Evolutionary conservation across 1,140 invertebrate genomes (phyloP), one percentile per base, ranked within the genome.

Genomic region (Drosophila repleta): DNA sequence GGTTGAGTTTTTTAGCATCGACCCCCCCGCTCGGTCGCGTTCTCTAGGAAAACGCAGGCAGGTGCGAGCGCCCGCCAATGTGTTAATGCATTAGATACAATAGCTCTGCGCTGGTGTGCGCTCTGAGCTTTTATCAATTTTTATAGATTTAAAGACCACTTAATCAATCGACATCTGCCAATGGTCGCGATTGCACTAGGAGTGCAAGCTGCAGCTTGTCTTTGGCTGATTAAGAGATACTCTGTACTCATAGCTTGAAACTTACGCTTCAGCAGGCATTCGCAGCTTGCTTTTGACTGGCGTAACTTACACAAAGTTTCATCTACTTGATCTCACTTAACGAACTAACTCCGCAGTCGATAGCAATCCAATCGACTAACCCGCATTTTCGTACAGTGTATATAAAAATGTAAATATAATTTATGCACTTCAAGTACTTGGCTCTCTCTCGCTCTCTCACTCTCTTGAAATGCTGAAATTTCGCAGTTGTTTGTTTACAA

Each of bases 31-130:
- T n/a, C n/a, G n/a, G n/a, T 8, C 39, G n/a, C n/a, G 17, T 11
- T 43, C 11, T 35, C 17, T 8, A 35, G 17, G 39, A 41, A 60
- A 55, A 41, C 37, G 62, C 18, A 46, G 51, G 45, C 81, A 85
- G 81, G 82, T 84, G 77, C 63, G 43, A 37, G 46, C 61, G 8
- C 7, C 29, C n/a, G 53, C 35, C 57, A 67, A 74, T 70, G 62
- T 85, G 62, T 71, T 85, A 80, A 84, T 87, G 70, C 78, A 87
- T 81, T 81, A 18, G 39, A 71, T 74, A 60, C 55, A 67, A 72
- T 66, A 67, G 52, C 13, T 55, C 49, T 17, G 10, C 3, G 39
- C 39, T 41, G 13, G 46, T 21, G 11, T 7, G 6, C 15, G 11
- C 17, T 24, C 24, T 29, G 17, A 58, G 52, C 53, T 53, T 61